Percentiles rank a stretch among this genome's conserved stretches.
Conservation (phyloP, 2,888 invertebrate species). For the Sipunculus nudus region DNA sequence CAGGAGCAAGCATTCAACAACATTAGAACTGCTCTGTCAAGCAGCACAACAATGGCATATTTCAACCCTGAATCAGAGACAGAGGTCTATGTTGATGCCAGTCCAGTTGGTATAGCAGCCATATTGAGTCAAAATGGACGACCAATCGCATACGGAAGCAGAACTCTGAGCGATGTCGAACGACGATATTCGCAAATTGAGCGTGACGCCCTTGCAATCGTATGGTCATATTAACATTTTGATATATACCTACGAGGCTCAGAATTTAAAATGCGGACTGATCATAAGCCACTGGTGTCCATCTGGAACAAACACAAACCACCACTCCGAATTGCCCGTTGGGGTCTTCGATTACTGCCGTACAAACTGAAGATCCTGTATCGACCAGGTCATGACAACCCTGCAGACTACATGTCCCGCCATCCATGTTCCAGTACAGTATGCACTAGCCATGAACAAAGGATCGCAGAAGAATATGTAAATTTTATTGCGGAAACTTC, state of each 20-base stretch:
- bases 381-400: conserved; percentile 35
- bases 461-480: conserved; percentile 32
- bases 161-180: neutral
- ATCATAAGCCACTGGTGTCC: conserved; percentile 7
- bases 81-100: conserved; percentile 38
- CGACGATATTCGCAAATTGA: conserved; percentile 12
- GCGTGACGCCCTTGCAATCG: conserved; percentile 1
- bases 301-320: conserved; percentile 26
- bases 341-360: conserved; percentile 35
- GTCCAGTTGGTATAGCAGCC: conserved; percentile 41
- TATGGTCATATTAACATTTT: conserved; percentile 10
- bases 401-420: conserved; percentile 41
- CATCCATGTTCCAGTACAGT: conserved; percentile 14
- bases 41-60: conserved; percentile 27
- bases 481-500: conserved; percentile 23
- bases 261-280: conserved; percentile 5
- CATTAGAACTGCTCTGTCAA: conserved; percentile 10
- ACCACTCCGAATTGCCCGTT: conserved; percentile 41
- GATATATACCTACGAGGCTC: conserved; percentile 2
- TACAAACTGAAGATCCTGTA: conserved; percentile 33
- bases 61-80: conserved; percentile 28
- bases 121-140: conserved; percentile 35
- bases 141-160: neutral
- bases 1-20: conserved; percentile 32
- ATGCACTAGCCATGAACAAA: neutral